Percentiles rank a stretch among this genome's conserved stretches.
Evolutionary conservation across 2,797 vertebrate species (phyloP).

Genomic region (Alectoris magna): DNA sequence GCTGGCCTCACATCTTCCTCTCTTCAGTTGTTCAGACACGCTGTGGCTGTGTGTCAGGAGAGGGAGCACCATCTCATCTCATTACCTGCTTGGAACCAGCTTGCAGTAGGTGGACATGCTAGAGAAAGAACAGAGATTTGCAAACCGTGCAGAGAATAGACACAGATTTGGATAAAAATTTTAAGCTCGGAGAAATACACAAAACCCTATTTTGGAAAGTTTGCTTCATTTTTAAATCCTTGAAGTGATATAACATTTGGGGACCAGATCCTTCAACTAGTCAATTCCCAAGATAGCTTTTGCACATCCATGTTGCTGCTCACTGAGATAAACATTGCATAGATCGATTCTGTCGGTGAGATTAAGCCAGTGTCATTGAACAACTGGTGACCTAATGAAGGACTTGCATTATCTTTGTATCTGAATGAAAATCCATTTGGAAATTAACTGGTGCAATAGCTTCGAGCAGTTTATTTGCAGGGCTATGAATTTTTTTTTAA

Average conservation of each 20-base stretch:
- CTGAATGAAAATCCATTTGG: slow-evolving; percentile 5
- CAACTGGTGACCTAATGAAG: not conserved
- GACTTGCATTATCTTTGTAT: not conserved
- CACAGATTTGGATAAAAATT: not conserved
- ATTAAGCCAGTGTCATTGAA: not conserved
- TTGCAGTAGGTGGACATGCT: not conserved
- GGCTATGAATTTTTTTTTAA: not conserved
- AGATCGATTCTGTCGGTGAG: slow-evolving; percentile 5
- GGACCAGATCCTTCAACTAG: not conserved
- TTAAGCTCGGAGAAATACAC: not conserved
- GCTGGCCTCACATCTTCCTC: not conserved
- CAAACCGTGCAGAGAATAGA: not conserved
- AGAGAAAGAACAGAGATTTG: not conserved
- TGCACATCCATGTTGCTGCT: not conserved
- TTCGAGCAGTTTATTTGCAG: slow-evolving; percentile 8
- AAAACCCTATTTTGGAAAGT: not conserved
- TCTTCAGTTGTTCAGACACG: not conserved
- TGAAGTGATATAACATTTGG: not conserved
- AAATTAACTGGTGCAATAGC: not conserved
- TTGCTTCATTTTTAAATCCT: slow-evolving; percentile 7
- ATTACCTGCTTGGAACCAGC: not conserved
- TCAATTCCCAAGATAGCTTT: slow-evolving; percentile 1
- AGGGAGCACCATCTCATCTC: not conserved
- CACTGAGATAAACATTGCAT: slow-evolving; percentile 8
- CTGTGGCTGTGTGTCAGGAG: not conserved